Evolutionary conservation across 2,797 vertebrate species (phyloP), one percentile per base, ranked within the genome.

Genomic region (Tolypeutes matacus): DNA sequence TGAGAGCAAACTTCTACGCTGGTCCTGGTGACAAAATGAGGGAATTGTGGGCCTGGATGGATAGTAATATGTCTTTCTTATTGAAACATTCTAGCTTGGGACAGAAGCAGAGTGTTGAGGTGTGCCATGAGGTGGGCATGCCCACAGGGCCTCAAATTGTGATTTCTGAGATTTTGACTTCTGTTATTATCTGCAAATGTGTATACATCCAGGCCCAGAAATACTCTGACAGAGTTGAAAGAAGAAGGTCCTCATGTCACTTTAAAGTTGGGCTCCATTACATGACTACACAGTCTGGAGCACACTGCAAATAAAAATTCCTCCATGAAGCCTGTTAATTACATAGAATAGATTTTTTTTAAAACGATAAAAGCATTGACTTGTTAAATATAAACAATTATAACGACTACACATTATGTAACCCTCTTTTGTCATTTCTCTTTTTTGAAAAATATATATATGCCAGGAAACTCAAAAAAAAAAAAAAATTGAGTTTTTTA

Each of bases 91-190:
- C 53, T 17, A 62, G n/a, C 60, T 12, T 23, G 34, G 53, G 5
- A 56, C 39, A 87, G n/a, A 85, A 18, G 31, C 42, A n/a, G n/a
- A 34, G 18, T 23, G 56, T 23, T n/a, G 20, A 31, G 29, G 56
- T 88, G 27, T 64, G 12, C 4, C 53, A 29, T 23, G 11, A 90
- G 82, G 51, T 17, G 18, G 23, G 11, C 14, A 7, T 39, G 75
- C 81, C 42, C 60, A 80, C 76, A 67, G 2, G 58, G 20, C 20
- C 34, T 77, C 21, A 65, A 1, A 70, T 51, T 88, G 39, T 78
- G 14, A 83, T 73, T 91, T 76, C 42, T 77, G 3, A 67, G 31
- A 64, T 67, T 93, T 87, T 83, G 17, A 72, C 87, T 94, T 84
- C 34, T 76, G 29, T 62, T 70, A 39, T 89, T 76, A 72, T 64